Evolutionary conservation across 1,140 invertebrate species (phyloP), one percentile per base, ranked within the genome.

Genomic region (Leptinotarsa lineolata): DNA sequence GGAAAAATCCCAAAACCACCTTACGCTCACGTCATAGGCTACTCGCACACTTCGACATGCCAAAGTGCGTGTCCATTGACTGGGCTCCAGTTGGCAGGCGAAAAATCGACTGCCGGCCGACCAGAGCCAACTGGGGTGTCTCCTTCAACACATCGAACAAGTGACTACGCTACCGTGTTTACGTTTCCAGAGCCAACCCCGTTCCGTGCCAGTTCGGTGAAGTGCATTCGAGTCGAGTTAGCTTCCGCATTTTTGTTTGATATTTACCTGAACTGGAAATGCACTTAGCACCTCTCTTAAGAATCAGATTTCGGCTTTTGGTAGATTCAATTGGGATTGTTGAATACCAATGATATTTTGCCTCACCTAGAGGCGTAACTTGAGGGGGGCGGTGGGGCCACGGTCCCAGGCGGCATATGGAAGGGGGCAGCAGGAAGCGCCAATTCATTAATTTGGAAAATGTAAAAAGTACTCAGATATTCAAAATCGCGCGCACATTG

Each of bases 11-110:
- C 67, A 68, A 68, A 68, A 68, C 67, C 67, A 68, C 67, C 67
- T 68, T 15, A 68, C 67, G 48, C 22, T 67, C 8, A 22, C 67
- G 67, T 68, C 67, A 68, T 54, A 21, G 24, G 15, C 39, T 45
- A 54, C 22, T 21, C 22, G 54, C 67, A 54, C 44, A 21, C 67
- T 13, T 54, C 30, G 16, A 48, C 67, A 48, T 48, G 65, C 65
- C 65, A 67, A 67, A 20, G 61, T 72, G 72, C 65, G 72, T 73
- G 65, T 73, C 72, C 65, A 74, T 74, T 69, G 67, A 70, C 67
- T 68, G 67, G 48, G 72, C 48, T 73, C 66, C 72, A 69, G 72
- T 60, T 69, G 72, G 72, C 72, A 73, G 58, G n/a, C 24, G 72
- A 54, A 22, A 48, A 54, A 54, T 68, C 67, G 67, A 48, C 64